Conservation (phyloP, 1,140 invertebrate species). For the Belonocnema kinseyi region DNA sequence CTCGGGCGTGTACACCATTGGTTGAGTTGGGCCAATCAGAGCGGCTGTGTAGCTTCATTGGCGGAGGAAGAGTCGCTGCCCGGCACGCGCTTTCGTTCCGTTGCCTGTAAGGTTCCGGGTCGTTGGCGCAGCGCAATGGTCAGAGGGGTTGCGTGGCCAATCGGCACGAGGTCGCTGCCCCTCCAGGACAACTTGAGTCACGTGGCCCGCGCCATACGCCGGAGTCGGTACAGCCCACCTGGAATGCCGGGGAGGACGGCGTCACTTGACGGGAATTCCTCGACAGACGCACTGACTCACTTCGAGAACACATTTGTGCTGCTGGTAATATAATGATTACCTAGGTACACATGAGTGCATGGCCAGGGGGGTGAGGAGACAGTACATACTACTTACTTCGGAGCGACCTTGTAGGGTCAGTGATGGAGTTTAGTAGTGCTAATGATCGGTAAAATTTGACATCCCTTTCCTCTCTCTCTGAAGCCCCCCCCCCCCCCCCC, state of each 20-base stretch:
- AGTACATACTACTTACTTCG: slow-evolving; percentile 1
- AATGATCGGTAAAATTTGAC: background rate
- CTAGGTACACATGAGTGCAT: background rate
- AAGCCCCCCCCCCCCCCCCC: too few relatives aligned
- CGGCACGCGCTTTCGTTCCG: slow-evolving; percentile 7
- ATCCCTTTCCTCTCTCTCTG: too few relatives aligned
- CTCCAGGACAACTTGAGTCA: slow-evolving; percentile 31
- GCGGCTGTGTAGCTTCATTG: slow-evolving; percentile 39
- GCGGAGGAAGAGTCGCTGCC: slow-evolving; percentile 28
- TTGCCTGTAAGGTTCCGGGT: background rate
- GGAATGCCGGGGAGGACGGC: slow-evolving; percentile 1
- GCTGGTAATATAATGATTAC: background rate
- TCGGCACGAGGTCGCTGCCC: slow-evolving; percentile 29
- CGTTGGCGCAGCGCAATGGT: background rate
- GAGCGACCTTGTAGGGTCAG: slow-evolving; percentile 9
- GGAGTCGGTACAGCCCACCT: slow-evolving; percentile 41
- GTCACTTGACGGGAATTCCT: slow-evolving; percentile 17
- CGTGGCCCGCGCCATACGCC: slow-evolving; percentile 41
- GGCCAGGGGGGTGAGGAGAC: background rate
- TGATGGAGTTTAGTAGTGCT: slow-evolving; percentile 23
- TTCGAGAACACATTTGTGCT: background rate
- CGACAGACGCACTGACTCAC: slow-evolving; percentile 2
- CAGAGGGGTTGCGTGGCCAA: slow-evolving; percentile 38
- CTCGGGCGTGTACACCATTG: slow-evolving; percentile 58
- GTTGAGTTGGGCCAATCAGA: slow-evolving; percentile 54